Evolutionary conservation across 2,888 invertebrate species (phyloP).

Genomic region (Keiferia lycopersicella): DNA sequence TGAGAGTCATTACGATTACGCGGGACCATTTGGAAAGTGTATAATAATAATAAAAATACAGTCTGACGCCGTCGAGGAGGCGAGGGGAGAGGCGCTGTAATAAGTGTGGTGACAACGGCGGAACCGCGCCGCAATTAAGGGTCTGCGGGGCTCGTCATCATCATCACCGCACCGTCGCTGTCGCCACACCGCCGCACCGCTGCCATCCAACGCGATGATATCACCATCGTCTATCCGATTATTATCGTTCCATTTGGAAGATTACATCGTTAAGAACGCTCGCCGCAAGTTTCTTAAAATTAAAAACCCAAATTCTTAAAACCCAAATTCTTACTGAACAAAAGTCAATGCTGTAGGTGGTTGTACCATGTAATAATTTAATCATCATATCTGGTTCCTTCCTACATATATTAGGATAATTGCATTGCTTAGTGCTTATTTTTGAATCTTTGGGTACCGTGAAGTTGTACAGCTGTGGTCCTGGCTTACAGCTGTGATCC

Average conservation of each 20-base stretch:
- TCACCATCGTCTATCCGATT: slow-evolving; percentile 27
- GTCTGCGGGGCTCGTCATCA: slow-evolving; percentile 6
- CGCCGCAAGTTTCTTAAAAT: slow-evolving; percentile 47
- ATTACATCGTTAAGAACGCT: slow-evolving; percentile 43
- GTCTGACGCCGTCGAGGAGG: background rate
- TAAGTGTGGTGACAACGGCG: slow-evolving; percentile 4
- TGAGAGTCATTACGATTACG: slow-evolving; percentile 11
- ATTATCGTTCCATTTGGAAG: slow-evolving; percentile 43
- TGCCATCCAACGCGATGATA: background rate
- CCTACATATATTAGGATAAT: too few species aligned
- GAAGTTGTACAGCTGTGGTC: too few species aligned
- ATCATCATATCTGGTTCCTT: too few species aligned
- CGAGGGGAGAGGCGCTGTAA: background rate
- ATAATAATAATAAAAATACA: slow-evolving; percentile 14
- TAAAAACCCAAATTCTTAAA: too few species aligned
- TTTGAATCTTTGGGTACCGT: too few species aligned
- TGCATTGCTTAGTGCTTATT: too few species aligned
- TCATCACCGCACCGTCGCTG: slow-evolving; percentile 18
- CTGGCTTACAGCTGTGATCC: too few species aligned
- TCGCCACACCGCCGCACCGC: background rate
- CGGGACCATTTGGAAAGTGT: slow-evolving; percentile 17
- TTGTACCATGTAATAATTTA: too few species aligned
- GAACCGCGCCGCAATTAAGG: slow-evolving; percentile 1
- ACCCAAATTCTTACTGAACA: too few species aligned
- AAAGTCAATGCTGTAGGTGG: too few species aligned